phyloP scores from a whole-genome alignment of 2,888 invertebrate species.

The Mythimna ferrago region DNA sequence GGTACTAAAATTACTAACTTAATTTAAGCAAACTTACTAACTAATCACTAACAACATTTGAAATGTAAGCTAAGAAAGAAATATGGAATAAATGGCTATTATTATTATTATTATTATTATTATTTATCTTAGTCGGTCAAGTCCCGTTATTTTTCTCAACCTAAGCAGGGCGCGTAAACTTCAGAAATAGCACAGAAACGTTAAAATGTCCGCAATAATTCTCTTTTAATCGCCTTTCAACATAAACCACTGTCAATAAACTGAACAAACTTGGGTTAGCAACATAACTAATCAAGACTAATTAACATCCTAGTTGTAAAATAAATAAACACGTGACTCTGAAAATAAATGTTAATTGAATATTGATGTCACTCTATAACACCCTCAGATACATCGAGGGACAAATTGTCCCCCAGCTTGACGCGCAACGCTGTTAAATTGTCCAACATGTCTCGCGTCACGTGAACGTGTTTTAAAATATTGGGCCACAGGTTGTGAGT shows the following conservation, averaged over 20 bases:
- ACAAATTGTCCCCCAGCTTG: too few relatives aligned
- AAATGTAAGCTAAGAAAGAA: too few relatives aligned
- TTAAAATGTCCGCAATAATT: constrained; percentile 33
- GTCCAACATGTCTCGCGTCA: too few relatives aligned
- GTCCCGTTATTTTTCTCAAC: constrained; percentile 5
- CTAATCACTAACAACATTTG: too few relatives aligned
- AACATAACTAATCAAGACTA: constrained; percentile 23
- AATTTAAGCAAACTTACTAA: too few relatives aligned
- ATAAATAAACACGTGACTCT: constrained; percentile 9
- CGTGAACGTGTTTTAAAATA: too few relatives aligned
- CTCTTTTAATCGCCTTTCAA: constrained; percentile 29
- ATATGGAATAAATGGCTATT: too few relatives aligned
- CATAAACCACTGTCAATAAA: constrained; percentile 20
- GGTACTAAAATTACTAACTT: too few relatives aligned
- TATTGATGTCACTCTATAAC: neutral
- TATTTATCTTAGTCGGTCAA: neutral
- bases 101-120: too few relatives aligned
- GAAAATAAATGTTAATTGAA: neutral
- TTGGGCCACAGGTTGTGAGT: too few relatives aligned
- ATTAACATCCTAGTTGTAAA: constrained; percentile 15
- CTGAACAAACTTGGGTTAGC: constrained; percentile 17
- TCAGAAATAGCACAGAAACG: constrained; percentile 17
- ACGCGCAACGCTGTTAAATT: too few relatives aligned
- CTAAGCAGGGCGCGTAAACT: neutral
- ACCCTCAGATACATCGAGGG: too few relatives aligned